Percentiles rank a stretch among this genome's conserved stretches.
These are phyloP conservation scores for Eugnorisma glareosa DNA, from an alignment of 2,888 invertebrate genomes.

Conservation along the genomic window DNA sequence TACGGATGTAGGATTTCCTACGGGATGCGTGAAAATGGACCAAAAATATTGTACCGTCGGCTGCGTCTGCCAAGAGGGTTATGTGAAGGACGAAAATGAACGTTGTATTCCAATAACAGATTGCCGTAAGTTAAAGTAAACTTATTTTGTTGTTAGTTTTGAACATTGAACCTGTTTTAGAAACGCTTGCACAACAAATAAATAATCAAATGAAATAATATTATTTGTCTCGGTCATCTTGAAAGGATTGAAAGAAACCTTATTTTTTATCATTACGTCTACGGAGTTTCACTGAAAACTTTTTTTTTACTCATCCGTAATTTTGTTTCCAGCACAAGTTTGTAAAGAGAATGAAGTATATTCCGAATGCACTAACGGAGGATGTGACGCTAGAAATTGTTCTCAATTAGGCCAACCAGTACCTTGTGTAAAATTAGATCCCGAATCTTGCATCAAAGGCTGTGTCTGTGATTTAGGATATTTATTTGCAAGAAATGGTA, in stretches of 20 bases:
- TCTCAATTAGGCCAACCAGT: slow-evolving; percentile 69
- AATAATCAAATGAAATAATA: not conserved
- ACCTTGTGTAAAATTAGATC: slow-evolving; percentile 67
- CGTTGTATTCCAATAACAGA: slow-evolving; percentile 66
- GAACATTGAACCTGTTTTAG: not conserved
- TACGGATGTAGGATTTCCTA: slow-evolving; percentile 65
- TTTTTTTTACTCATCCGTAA: not conserved
- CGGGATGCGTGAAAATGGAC: slow-evolving; percentile 59
- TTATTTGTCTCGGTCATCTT: not conserved
- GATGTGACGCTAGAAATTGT: slow-evolving; percentile 73
- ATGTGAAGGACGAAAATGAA: slow-evolving; percentile 59
- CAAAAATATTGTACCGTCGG: slow-evolving; percentile 46
- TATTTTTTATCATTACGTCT: not conserved
- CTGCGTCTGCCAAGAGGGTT: slow-evolving; percentile 67
- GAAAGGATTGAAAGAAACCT: not conserved
- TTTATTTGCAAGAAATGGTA: slow-evolving; percentile 69
- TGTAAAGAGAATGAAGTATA: slow-evolving; percentile 71
- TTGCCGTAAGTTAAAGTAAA: slow-evolving; percentile 67
- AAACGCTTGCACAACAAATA: not conserved
- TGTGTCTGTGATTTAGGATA: slow-evolving; percentile 73
- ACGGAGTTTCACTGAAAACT: too few species aligned
- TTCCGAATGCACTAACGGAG: slow-evolving; percentile 71
- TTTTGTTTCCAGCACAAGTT: slow-evolving; percentile 55
- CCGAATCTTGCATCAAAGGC: slow-evolving; percentile 71
- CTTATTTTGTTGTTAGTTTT: not conserved